Conservation (phyloP, 2,888 invertebrate species). For the Tanypteryx hageni region DNA sequence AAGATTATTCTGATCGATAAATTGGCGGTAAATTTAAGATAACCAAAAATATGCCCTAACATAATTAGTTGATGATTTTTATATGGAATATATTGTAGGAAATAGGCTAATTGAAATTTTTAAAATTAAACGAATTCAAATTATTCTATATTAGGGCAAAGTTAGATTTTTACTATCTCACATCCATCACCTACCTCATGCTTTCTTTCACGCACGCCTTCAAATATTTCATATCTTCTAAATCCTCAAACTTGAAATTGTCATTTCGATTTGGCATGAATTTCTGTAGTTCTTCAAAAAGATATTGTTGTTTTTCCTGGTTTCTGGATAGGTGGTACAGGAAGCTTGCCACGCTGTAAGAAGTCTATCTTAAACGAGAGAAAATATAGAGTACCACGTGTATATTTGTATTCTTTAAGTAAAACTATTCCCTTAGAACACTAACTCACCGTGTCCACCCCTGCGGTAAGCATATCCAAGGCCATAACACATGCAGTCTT, state of each 20-base stretch:
- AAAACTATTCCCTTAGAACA: too few species aligned
- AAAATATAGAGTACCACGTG: neutral
- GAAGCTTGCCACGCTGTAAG: slow-evolving; percentile 31
- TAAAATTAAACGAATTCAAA: too few species aligned
- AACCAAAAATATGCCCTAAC: too few species aligned
- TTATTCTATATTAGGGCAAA: too few species aligned
- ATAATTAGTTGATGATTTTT: too few species aligned
- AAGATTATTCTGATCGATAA: too few species aligned
- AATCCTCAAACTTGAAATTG: slow-evolving; percentile 77
- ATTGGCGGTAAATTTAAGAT: too few species aligned
- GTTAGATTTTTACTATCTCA: too few species aligned
- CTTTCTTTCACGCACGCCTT: slow-evolving; percentile 87
- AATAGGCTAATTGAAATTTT: too few species aligned
- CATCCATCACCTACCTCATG: slow-evolving; percentile 77
- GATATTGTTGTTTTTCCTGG: slow-evolving; percentile 81
- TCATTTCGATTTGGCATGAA: slow-evolving; percentile 76
- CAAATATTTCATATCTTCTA: slow-evolving; percentile 82
- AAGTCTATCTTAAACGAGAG: slow-evolving; percentile 53
- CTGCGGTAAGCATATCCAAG: slow-evolving; percentile 24
- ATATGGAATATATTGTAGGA: too few species aligned
- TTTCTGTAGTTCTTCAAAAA: slow-evolving; percentile 79
- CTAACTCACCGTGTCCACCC: slow-evolving; percentile 33
- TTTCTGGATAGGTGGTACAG: slow-evolving; percentile 71
- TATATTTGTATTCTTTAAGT: too few species aligned
- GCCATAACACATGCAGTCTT: slow-evolving; percentile 45